Conservation (phyloP, 2,888 invertebrate species). For the Drepanosiphum platanoidis region DNA sequence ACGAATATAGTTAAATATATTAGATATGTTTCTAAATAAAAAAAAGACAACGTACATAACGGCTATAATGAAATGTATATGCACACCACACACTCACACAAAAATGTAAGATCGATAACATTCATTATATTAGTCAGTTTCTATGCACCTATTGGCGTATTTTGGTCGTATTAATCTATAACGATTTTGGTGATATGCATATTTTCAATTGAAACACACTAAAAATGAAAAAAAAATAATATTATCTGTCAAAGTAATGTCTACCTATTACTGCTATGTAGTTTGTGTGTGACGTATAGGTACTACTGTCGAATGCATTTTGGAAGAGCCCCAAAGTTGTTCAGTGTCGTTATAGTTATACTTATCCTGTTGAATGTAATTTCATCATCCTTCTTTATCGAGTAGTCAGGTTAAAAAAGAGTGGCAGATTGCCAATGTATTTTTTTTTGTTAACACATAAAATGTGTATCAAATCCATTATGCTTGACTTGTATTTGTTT, state of each 20-base stretch:
- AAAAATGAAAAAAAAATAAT: background rate
- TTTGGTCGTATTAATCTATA: too few relatives aligned
- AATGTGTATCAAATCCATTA: conserved; percentile 2
- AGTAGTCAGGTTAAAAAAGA: conserved; percentile 14
- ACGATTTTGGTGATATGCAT: too few relatives aligned
- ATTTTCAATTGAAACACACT: too few relatives aligned
- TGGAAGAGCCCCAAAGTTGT: conserved; percentile 17
- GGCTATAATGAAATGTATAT: too few relatives aligned
- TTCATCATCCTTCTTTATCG: background rate
- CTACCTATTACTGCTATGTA: background rate
- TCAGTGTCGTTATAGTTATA: background rate
- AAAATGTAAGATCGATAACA: too few relatives aligned
- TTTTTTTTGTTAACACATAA: background rate
- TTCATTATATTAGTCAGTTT: too few relatives aligned
- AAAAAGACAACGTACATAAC: too few relatives aligned
- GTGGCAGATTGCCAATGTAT: conserved; percentile 24
- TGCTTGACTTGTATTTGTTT: conserved; percentile 5
- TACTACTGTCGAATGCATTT: conserved; percentile 13
- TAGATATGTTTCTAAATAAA: too few relatives aligned
- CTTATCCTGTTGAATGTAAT: conserved; percentile 36
- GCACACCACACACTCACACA: too few relatives aligned
- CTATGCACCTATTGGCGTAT: too few relatives aligned
- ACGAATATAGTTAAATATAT: too few relatives aligned
- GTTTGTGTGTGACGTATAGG: background rate
- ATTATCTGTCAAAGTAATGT: background rate